phyloP scores from a whole-genome alignment of 1,140 invertebrate genomes.

The Drosophila tropicalis region DNA sequence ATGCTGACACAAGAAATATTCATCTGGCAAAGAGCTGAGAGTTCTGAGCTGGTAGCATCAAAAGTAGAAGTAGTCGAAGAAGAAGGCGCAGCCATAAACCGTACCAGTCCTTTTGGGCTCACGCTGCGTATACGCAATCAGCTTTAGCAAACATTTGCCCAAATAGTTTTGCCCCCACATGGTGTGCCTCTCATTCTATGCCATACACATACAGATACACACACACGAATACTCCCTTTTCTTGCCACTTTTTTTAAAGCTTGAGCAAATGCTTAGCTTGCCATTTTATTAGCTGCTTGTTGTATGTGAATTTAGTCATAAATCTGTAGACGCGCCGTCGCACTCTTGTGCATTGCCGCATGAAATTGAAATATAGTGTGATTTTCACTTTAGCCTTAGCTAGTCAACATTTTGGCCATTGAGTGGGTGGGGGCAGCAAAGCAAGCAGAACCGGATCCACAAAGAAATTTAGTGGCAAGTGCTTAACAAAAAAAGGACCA shows the following conservation, averaged over 20 bases:
- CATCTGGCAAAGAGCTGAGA: conserved; percentile 28
- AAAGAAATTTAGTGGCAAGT: conserved; percentile 67
- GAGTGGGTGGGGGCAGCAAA: not conserved
- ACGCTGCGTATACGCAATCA: conserved; percentile 80
- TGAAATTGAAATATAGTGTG: conserved; percentile 82
- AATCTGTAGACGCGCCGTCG: conserved; percentile 68
- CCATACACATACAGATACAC: too few relatives aligned
- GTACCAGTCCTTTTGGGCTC: conserved; percentile 38
- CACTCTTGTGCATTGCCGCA: conserved; percentile 70
- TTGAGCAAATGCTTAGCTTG: conserved; percentile 70
- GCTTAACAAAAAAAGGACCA: conserved; percentile 43
- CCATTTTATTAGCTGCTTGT: conserved; percentile 79
- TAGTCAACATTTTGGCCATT: conserved; percentile 18
- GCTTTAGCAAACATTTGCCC: conserved; percentile 72
- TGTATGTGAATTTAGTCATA: conserved; percentile 80
- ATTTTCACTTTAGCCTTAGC: conserved; percentile 78
- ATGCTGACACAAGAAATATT: conserved; percentile 80
- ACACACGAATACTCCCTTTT: not conserved
- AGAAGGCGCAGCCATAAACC: conserved; percentile 60
- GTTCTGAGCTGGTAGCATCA: not conserved
- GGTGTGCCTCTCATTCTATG: not conserved
- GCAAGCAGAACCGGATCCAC: conserved; percentile 10
- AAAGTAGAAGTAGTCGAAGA: conserved; percentile 42
- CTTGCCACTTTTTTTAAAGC: conserved; percentile 17
- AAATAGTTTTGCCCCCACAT: conserved; percentile 60